These are phyloP conservation scores for Xyrichtys novacula DNA, from an alignment of 2,797 vertebrate species.

Conservation along the genomic window DNA sequence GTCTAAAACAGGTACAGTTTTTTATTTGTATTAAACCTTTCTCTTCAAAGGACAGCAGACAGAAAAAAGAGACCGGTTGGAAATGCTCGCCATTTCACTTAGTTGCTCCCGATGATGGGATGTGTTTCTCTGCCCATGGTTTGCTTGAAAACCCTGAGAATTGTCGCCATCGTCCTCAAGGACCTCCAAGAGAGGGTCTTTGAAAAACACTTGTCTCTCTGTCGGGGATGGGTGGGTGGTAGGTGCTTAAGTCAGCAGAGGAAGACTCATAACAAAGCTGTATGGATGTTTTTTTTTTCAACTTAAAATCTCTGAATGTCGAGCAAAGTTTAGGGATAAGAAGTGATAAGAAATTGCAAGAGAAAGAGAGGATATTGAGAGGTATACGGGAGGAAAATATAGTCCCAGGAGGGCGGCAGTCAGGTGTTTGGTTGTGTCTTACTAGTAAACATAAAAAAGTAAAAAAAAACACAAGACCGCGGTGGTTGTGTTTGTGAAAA, in stretches of 20 bases:
- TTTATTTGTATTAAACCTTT: conserved; percentile 37
- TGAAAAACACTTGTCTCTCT: conserved; percentile 66
- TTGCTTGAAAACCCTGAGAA: conserved; percentile 62
- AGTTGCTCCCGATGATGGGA: conserved; percentile 33
- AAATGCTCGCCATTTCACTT: conserved; percentile 53
- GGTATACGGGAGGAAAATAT: conserved; percentile 30
- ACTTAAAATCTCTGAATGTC: conserved; percentile 36
- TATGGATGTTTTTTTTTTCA: conserved; percentile 1
- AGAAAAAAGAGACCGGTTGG: conserved; percentile 34
- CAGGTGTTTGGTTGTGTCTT: conserved; percentile 64
- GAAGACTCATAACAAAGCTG: conserved; percentile 39
- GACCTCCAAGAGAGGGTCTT: conserved; percentile 58
- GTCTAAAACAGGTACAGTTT: conserved; percentile 37
- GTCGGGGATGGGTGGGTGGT: conserved; percentile 36
- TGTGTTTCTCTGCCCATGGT: conserved; percentile 27
- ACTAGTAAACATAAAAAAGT: conserved; percentile 68
- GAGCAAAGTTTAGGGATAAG: conserved; percentile 10
- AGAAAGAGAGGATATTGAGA: conserved; percentile 11
- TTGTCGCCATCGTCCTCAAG: conserved; percentile 60
- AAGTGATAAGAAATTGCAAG: conserved; percentile 4
- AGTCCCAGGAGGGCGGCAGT: conserved; percentile 34
- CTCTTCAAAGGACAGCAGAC: conserved; percentile 49
- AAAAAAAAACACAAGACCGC: conserved; percentile 22
- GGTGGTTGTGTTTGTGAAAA: conserved; percentile 50
- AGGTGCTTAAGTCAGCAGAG: conserved; percentile 47